Evolutionary conservation across 1,140 invertebrate species (phyloP).

Genomic region (Heliconius nattereri): DNA sequence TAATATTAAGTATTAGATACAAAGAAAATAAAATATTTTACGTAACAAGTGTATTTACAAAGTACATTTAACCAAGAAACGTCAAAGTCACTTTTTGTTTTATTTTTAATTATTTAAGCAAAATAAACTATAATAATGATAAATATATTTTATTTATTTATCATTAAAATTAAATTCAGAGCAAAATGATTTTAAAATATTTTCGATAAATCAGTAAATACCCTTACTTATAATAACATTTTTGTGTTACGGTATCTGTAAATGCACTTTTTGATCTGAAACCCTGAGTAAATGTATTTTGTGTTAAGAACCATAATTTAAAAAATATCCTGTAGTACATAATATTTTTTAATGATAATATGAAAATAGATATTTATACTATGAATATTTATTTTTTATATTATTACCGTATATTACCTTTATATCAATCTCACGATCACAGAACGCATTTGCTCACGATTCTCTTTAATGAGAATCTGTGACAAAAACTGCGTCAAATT

Average conservation of each 20-base stretch:
- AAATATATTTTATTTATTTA: not conserved
- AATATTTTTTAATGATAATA: not conserved
- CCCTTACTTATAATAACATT: not conserved
- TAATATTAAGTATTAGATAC: slow-evolving; percentile 25
- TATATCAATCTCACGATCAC: too few relatives aligned
- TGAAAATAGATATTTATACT: not conserved
- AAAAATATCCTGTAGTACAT: too few relatives aligned
- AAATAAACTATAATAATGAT: not conserved
- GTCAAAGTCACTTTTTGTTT: slow-evolving; percentile 10
- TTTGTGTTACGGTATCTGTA: not conserved
- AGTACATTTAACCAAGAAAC: not conserved
- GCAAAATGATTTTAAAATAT: not conserved
- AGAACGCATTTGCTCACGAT: too few relatives aligned
- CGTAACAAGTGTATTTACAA: slow-evolving; percentile 43
- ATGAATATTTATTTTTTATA: not conserved
- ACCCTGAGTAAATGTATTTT: too few relatives aligned
- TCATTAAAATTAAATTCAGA: not conserved
- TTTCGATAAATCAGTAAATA: not conserved
- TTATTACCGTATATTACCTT: too few relatives aligned
- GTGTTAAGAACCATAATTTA: too few relatives aligned
- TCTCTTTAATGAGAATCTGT: not conserved
- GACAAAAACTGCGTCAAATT: not conserved
- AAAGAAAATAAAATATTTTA: slow-evolving; percentile 48
- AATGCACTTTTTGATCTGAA: not conserved
- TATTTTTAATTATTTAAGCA: not conserved